Evolutionary conservation across 2,113 vertebrate genomes (phyloP).

Genomic region (Petrocephalus zakoni): DNA sequence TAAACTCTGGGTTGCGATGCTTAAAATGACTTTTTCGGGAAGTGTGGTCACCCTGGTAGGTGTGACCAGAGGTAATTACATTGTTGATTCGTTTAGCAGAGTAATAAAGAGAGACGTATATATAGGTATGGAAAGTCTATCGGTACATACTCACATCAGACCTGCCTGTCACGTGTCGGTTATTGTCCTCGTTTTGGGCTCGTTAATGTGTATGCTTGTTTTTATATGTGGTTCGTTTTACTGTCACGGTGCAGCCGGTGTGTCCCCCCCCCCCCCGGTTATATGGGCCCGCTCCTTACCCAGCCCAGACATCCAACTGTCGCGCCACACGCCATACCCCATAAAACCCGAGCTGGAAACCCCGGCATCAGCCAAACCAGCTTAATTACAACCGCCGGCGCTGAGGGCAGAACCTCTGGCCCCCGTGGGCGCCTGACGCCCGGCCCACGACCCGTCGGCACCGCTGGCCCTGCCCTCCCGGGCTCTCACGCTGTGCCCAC

Average conservation of each 20-base stretch:
- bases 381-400: background rate
- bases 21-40: background rate
- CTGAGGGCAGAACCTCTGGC: background rate
- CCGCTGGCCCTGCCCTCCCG: background rate
- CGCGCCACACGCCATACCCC: background rate
- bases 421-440: background rate
- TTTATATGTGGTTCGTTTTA: background rate
- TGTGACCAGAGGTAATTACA: background rate
- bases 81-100: background rate
- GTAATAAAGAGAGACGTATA: background rate
- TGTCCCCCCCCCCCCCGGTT: background rate
- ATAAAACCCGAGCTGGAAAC: slow-evolving; percentile 1
- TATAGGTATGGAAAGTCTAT: background rate
- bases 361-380: background rate
- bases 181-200: background rate
- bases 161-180: background rate
- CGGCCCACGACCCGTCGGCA: background rate
- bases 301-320: background rate
- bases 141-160: background rate
- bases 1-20: background rate
- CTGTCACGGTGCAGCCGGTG: background rate
- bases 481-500: background rate
- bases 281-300: background rate
- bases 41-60: background rate
- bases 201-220: background rate